These are phyloP conservation scores for Lamprologus speciosus DNA, from an alignment of 2,113 vertebrate species.

Conservation along the genomic window DNA sequence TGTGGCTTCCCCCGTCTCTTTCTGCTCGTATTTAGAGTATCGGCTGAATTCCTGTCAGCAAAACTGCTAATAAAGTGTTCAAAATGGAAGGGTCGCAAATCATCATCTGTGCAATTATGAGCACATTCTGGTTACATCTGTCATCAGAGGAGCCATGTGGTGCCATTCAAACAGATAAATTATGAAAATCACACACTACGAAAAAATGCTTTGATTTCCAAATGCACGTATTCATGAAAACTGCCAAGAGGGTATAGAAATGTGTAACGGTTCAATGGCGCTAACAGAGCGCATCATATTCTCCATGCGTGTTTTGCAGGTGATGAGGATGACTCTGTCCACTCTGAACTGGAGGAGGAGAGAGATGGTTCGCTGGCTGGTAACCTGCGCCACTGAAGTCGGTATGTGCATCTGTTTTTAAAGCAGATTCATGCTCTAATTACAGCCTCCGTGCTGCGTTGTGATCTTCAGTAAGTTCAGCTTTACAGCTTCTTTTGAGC, in stretches of 20 bases:
- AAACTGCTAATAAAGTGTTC: not conserved
- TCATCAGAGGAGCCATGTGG: not conserved
- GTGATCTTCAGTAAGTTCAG: not conserved
- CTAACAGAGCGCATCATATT: not conserved
- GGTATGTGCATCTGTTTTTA: conserved; percentile 72
- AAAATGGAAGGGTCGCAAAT: not conserved
- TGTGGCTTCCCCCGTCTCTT: not conserved
- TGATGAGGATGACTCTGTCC: conserved; percentile 98
- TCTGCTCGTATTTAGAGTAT: not conserved
- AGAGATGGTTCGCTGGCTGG: conserved; percentile 99
- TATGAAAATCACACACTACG: not conserved
- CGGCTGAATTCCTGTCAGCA: not conserved
- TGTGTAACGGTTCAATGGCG: not conserved
- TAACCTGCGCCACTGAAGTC: conserved; percentile 97
- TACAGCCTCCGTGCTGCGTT: not conserved
- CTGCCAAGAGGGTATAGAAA: not conserved
- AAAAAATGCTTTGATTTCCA: not conserved
- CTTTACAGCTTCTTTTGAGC: not conserved
- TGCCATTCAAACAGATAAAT: not conserved
- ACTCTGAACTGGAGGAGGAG: conserved; percentile 96
- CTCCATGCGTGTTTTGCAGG: conserved; percentile 63
- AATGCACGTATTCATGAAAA: not conserved
- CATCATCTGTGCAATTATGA: not conserved
- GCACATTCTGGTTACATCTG: not conserved
- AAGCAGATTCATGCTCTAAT: not conserved